Evolutionary conservation across 1,140 invertebrate genomes (phyloP).

Genomic region (Colletes gigas): DNA sequence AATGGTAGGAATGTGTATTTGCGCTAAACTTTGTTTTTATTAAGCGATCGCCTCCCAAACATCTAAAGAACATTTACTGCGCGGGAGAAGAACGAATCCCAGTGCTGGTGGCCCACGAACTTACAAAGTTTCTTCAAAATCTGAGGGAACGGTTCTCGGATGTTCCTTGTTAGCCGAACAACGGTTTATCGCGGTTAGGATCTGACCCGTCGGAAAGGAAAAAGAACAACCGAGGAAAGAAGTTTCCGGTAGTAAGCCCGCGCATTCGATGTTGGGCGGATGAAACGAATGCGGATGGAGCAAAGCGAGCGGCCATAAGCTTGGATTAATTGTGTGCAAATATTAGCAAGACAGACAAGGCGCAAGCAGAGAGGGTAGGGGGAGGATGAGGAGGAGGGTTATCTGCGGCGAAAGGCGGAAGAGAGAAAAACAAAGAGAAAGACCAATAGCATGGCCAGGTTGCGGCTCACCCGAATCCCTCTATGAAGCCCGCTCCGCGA

Average conservation of each 20-base stretch:
- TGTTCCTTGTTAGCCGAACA: not conserved
- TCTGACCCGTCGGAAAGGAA: too few relatives aligned
- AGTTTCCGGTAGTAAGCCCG: conserved; percentile 30
- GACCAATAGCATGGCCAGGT: conserved; percentile 33
- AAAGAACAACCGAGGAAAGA: not conserved
- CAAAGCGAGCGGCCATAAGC: conserved; percentile 50
- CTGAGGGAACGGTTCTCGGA: not conserved
- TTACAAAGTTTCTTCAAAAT: not conserved
- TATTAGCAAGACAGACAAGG: conserved; percentile 67
- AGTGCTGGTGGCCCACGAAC: too few relatives aligned
- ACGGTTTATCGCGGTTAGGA: not conserved
- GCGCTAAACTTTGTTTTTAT: too few relatives aligned
- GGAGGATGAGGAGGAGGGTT: not conserved
- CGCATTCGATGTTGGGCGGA: conserved; percentile 19
- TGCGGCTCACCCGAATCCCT: conserved; percentile 71
- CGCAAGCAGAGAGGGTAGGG: conserved; percentile 21
- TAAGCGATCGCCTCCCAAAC: too few relatives aligned
- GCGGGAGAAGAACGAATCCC: too few relatives aligned
- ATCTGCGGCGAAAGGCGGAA: conserved; percentile 3
- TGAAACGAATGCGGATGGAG: conserved; percentile 37
- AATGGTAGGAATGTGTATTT: too few relatives aligned
- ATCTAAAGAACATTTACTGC: too few relatives aligned
- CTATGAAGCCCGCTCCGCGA: conserved; percentile 56
- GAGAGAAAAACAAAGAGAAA: conserved; percentile 35
- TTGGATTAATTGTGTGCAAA: conserved; percentile 78